These are phyloP conservation scores for Corythoichthys intestinalis DNA, from an alignment of 2,113 vertebrate genomes.

Conservation along the genomic window DNA sequence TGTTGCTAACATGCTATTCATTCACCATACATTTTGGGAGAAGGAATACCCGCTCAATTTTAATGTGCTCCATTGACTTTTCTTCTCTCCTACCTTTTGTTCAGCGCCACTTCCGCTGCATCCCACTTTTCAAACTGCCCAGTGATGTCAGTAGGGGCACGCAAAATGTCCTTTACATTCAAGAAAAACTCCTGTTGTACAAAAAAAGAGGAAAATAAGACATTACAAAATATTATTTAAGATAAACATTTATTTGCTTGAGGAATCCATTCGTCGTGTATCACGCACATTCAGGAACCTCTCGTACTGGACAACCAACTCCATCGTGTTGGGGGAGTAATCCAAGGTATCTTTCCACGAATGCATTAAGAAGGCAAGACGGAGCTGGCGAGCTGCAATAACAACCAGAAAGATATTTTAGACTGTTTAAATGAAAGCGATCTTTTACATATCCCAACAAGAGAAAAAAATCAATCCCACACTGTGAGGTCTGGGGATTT, in stretches of 20 bases:
- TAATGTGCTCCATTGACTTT: too few relatives aligned
- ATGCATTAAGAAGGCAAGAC: conserved; percentile 95
- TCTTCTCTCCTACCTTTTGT: conserved; percentile 68
- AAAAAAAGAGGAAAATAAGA: background rate
- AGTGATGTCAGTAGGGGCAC: conserved; percentile 77
- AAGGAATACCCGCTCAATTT: too few relatives aligned
- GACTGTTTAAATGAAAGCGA: background rate
- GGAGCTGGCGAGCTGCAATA: conserved; percentile 84
- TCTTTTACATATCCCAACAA: too few relatives aligned
- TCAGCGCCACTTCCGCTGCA: conserved; percentile 79
- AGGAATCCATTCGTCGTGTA: rapidly evolving
- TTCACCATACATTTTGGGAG: too few relatives aligned
- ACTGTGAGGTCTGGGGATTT: too few relatives aligned
- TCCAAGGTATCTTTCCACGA: conserved; percentile 97
- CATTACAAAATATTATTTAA: background rate
- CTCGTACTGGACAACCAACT: conserved; percentile 94
- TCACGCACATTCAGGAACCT: conserved; percentile 88
- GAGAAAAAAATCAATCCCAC: too few relatives aligned
- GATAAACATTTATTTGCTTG: background rate
- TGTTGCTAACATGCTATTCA: too few relatives aligned
- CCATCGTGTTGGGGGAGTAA: conserved; percentile 96
- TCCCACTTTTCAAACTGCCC: conserved; percentile 93
- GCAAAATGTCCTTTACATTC: conserved; percentile 90
- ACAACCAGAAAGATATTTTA: background rate
- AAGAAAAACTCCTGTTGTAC: conserved; percentile 89